Conservation (phyloP, 2,113 vertebrate species). For the Hippoglossus stenolepis region DNA sequence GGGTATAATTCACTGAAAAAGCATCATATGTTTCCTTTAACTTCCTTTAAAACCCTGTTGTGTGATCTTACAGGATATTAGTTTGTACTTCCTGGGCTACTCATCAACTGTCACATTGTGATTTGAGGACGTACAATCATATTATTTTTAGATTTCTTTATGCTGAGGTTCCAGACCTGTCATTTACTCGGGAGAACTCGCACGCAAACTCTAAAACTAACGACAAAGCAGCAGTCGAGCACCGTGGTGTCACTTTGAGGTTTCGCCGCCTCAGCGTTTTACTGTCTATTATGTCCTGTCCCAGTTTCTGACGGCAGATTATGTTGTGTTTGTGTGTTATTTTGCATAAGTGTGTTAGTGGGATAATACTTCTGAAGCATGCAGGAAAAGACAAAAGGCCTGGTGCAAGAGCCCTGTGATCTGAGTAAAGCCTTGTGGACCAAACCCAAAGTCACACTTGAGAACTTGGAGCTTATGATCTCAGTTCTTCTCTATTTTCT, state of each 20-base stretch:
- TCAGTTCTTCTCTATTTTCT: background rate
- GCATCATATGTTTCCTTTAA: too few species aligned
- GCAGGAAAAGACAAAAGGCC: conserved; percentile 45
- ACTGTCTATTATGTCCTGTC: conserved; percentile 44
- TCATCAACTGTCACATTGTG: too few species aligned
- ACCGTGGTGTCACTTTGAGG: background rate
- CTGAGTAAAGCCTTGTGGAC: conserved; percentile 39
- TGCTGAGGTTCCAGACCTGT: background rate
- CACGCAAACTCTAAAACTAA: background rate
- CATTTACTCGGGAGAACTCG: background rate
- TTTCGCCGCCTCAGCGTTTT: background rate
- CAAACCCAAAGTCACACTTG: conserved; percentile 45
- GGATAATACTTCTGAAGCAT: conserved; percentile 48
- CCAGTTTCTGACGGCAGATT: conserved; percentile 47
- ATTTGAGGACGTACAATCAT: too few species aligned
- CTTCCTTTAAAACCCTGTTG: too few species aligned
- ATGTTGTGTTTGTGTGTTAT: conserved; percentile 18
- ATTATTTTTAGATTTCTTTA: too few species aligned
- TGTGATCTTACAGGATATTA: too few species aligned
- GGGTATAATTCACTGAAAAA: too few species aligned
- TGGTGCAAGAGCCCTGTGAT: conserved; percentile 41
- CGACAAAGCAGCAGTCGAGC: background rate
- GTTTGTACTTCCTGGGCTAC: too few species aligned
- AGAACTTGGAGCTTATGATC: conserved; percentile 40
- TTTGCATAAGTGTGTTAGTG: conserved; percentile 27